phyloP scores from a whole-genome alignment of 2,888 invertebrate genomes.

The Malthinus seriepunctatus region DNA sequence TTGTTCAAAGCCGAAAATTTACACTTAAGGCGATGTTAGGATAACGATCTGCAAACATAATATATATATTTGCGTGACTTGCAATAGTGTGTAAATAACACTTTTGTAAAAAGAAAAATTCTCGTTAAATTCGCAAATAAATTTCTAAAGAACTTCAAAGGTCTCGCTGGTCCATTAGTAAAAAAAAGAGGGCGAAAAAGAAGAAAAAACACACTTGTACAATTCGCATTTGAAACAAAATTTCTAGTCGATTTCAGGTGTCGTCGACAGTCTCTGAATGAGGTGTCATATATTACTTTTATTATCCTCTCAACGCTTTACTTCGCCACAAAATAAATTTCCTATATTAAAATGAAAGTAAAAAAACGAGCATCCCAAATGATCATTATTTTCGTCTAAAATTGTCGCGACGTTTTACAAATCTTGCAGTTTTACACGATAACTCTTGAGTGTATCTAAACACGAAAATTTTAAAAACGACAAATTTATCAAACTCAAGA shows the following conservation, averaged over 20 bases:
- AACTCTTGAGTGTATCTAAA: background rate
- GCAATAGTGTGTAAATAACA: conserved; percentile 1
- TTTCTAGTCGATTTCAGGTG: conserved; percentile 5
- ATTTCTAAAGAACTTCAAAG: conserved; percentile 4
- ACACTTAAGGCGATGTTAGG: background rate
- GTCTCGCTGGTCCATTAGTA: background rate
- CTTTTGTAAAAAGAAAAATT: conserved; percentile 1
- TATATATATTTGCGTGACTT: background rate
- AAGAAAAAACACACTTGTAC: background rate
- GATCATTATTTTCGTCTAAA: background rate
- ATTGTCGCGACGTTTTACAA: background rate
- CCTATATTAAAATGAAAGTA: conserved; percentile 7
- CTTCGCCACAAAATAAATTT: conserved; percentile 3
- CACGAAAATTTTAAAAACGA: too few species aligned
- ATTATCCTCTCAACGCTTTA: conserved; percentile 8
- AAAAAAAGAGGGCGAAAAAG: background rate
- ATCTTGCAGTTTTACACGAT: background rate
- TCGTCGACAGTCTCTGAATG: conserved; percentile 2
- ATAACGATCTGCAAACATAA: conserved; percentile 5
- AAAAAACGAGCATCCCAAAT: background rate
- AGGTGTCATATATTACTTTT: conserved; percentile 11
- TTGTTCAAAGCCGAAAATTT: conserved; percentile 3
- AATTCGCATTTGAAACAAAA: conserved; percentile 3
- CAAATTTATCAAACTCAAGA: too few species aligned
- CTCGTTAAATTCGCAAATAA: conserved; percentile 4